phyloP scores from a whole-genome alignment of 2,888 invertebrate species.

The Dicycla oo region DNA sequence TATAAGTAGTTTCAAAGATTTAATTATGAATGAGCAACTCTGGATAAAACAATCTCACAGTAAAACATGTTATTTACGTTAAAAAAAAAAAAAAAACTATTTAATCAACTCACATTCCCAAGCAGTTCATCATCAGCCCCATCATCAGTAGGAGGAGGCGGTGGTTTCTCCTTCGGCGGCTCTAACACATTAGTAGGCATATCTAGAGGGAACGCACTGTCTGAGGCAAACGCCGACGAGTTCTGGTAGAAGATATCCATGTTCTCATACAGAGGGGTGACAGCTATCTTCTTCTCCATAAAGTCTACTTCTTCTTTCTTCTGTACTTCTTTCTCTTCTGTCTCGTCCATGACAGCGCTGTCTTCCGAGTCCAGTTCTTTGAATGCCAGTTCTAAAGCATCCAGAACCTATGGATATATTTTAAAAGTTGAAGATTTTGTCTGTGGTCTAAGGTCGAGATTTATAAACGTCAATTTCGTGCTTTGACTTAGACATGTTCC shows the following conservation, averaged over 20 bases:
- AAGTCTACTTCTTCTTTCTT: constrained; percentile 74
- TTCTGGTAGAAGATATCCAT: constrained; percentile 90
- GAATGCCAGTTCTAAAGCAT: constrained; percentile 92
- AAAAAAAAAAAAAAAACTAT: no score
- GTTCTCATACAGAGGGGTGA: constrained; percentile 91
- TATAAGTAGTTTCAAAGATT: not conserved
- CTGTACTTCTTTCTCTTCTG: constrained; percentile 67
- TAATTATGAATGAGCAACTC: not conserved
- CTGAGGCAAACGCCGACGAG: constrained; percentile 66
- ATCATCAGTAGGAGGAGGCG: constrained; percentile 93
- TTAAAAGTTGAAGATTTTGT: constrained; percentile 26
- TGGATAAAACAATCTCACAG: not conserved
- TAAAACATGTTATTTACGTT: no score
- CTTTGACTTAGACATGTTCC: not conserved
- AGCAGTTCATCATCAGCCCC: constrained; percentile 83
- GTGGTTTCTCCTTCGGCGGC: constrained; percentile 96
- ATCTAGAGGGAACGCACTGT: constrained; percentile 89
- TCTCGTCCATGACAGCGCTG: constrained; percentile 85
- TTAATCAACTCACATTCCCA: constrained; percentile 79
- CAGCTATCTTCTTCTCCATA: constrained; percentile 81
- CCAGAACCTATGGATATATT: constrained; percentile 88
- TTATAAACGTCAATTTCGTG: not conserved
- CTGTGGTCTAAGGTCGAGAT: not conserved
- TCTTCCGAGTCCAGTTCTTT: constrained; percentile 91
- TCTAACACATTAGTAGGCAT: constrained; percentile 91